Conservation (phyloP, 2,888 invertebrate genomes). For the Tenthredo notha region DNA sequence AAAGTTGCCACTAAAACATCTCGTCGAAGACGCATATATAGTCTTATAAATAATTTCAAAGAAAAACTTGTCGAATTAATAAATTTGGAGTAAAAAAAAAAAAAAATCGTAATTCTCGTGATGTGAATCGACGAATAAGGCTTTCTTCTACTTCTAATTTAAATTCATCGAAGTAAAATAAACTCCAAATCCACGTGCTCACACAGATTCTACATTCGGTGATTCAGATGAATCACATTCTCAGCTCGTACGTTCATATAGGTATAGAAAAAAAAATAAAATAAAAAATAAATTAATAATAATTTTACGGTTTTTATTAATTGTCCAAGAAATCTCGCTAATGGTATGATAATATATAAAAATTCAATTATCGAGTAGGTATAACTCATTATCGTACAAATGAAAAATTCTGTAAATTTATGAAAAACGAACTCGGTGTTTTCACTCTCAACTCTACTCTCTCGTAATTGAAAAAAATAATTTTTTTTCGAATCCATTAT, state of each 20-base stretch:
- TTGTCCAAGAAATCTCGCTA: conserved; percentile 1
- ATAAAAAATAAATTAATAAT: too few species aligned
- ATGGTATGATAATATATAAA: background rate
- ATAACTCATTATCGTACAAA: background rate
- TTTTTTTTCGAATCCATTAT: background rate
- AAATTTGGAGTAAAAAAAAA: background rate
- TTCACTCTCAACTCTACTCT: background rate
- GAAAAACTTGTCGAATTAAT: background rate
- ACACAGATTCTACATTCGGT: background rate
- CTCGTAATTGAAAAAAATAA: too few species aligned
- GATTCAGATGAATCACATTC: background rate
- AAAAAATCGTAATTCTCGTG: background rate
- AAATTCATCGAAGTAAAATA: background rate
- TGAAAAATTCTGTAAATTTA: background rate
- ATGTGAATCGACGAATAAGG: conserved; percentile 6
- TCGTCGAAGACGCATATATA: background rate
- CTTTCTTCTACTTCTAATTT: background rate
- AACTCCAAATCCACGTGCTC: background rate
- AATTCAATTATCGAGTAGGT: background rate
- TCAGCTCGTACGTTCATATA: background rate
- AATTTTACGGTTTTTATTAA: background rate
- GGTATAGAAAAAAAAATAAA: background rate
- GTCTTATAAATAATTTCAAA: background rate
- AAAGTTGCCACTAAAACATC: background rate
- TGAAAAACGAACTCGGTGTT: background rate